phyloP scores from a whole-genome alignment of 1,140 invertebrate species.

The Hycleus phaleratus region DNA sequence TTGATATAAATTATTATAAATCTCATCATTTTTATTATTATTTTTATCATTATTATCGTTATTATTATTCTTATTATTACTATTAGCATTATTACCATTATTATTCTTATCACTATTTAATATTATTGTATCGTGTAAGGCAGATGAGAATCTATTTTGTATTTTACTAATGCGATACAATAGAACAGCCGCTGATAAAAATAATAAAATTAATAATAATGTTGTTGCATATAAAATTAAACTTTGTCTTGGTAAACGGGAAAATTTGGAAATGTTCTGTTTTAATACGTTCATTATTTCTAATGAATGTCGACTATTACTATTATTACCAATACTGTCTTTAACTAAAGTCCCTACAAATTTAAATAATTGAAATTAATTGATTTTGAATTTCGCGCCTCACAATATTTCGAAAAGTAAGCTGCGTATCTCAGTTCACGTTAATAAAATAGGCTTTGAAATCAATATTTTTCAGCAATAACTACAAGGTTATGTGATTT shows the following conservation, averaged over 20 bases:
- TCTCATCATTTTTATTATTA: constrained; percentile 43
- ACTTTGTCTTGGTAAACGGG: constrained; percentile 32
- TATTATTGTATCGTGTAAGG: constrained; percentile 25
- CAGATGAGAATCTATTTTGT: constrained; percentile 38
- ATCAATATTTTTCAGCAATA: too few species aligned
- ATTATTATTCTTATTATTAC: neutral
- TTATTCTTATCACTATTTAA: neutral
- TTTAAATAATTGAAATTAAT: too few species aligned
- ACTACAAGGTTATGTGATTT: too few species aligned
- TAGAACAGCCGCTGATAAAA: constrained; percentile 43
- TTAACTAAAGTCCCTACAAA: too few species aligned
- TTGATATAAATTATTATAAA: constrained; percentile 51
- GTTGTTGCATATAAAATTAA: constrained; percentile 42
- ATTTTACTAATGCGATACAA: constrained; percentile 44
- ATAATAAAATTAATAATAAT: constrained; percentile 41
- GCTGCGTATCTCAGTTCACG: too few species aligned
- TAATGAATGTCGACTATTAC: neutral
- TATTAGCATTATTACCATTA: too few species aligned
- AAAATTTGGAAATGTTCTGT: constrained; percentile 24
- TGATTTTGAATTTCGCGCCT: too few species aligned
- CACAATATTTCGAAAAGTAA: too few species aligned
- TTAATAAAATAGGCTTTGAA: too few species aligned
- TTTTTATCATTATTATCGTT: constrained; percentile 28
- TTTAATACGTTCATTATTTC: constrained; percentile 15
- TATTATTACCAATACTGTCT: neutral